Base-by-base conservation (phyloP, 1,140 invertebrate species). In the Aradophagus sp. region DNA sequence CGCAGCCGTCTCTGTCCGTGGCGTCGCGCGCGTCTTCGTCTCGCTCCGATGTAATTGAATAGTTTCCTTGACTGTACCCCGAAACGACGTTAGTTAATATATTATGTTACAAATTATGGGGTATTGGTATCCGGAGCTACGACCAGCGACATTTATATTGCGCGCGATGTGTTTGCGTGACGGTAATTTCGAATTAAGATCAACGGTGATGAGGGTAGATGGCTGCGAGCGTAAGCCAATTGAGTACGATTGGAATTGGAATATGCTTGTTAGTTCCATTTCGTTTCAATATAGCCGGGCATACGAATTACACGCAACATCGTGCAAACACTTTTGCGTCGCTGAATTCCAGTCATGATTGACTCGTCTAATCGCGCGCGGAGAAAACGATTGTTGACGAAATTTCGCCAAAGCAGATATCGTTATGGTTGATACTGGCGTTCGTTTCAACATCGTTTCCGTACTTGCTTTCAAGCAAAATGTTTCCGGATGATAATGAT, bases 61-160 rank as follows among this genome's bases (percentile, higher is more conserved):
- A 61, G 66, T 62, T 55, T 69, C 71, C 45, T 58, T 62, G 56
- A 45, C 56, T 58, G 44, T 31, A 50, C 4, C 2, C 50, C 14
- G 15, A 56, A 61, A 61, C 48, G 29, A 61, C 39, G 36, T 69
- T 69, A 69, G 58, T 62, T 70, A 62, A 62, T 70, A 56, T 62
- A 62, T 61, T 56, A 62, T 62, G 66, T 70, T 70, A 62, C 66
- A 70, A 50, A 62, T 70, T 70, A 61, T 36, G 13, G 41, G 14
- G 15, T 32, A 68, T 59, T 47, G 55, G 27, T 39, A 61, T 38
- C 32, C 34, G 16, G 13, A 50, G 29, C 35, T 34, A 20, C 35
- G 19, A 50, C 27, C 2, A 48, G 47, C 6, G 50, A 26, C 31
- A 47, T 38, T 47, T 29, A n/a, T 2, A 26, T 42, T 42, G 5